Conservation (phyloP, 2,797 vertebrate species). For the Cossypha niveicapilla region DNA sequence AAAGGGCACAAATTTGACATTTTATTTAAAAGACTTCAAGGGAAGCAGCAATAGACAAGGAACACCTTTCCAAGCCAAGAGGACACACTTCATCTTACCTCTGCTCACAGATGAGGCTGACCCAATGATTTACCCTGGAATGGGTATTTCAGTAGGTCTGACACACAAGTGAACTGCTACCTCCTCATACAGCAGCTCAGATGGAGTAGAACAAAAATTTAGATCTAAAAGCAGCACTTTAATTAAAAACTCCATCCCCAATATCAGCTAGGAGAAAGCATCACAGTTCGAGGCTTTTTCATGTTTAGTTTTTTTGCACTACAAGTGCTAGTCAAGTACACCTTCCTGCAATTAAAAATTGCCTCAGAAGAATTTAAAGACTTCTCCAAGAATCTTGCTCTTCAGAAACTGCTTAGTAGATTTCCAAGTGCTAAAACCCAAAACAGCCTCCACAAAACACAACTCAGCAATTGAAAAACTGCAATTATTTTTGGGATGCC, state of each 20-base stretch:
- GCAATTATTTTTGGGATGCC: background rate
- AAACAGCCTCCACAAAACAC: background rate
- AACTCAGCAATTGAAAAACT: background rate
- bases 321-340: background rate
- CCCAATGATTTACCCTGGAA: background rate
- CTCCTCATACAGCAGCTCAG: background rate
- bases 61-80: background rate
- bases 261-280: background rate
- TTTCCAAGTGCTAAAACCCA: background rate
- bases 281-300: background rate
- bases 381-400: background rate
- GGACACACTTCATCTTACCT: fast-evolving
- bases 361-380: background rate
- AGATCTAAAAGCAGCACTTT: background rate
- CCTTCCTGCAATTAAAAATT: background rate
- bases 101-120: background rate
- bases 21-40: background rate
- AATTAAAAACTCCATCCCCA: background rate
- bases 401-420: background rate
- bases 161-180: background rate
- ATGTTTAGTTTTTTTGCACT: background rate
- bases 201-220: background rate
- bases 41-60: background rate
- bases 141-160: background rate
- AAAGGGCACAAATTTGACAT: background rate